These are phyloP conservation scores for Labrus mixtus DNA, from an alignment of 2,113 vertebrate genomes.

Conservation along the genomic window DNA sequence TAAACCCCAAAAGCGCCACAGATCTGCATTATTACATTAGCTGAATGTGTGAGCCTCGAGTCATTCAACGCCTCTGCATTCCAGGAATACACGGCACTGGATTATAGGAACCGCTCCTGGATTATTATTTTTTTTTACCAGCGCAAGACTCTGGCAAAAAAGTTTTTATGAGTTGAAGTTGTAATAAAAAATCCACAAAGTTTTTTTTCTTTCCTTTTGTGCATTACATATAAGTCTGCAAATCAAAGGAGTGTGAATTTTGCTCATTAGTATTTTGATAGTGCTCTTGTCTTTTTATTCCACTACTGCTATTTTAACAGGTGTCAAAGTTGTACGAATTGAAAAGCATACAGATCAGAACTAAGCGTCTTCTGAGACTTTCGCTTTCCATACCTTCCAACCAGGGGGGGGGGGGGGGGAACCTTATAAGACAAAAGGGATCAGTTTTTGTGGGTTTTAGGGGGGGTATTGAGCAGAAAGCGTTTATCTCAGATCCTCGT, in stretches of 20 bases:
- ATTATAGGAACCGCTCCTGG: conserved; percentile 1
- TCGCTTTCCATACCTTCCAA: conserved; percentile 38
- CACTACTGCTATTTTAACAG: conserved; percentile 19
- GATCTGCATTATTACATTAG: conserved; percentile 45
- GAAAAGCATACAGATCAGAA: conserved; percentile 25
- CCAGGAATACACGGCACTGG: conserved; percentile 31
- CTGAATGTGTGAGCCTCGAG: conserved; percentile 10
- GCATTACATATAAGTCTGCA: not conserved
- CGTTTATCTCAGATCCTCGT: conserved; percentile 46
- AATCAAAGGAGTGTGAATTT: not conserved
- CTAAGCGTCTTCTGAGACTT: conserved; percentile 10
- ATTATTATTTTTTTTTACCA: conserved; percentile 38
- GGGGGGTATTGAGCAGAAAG: conserved; percentile 37
- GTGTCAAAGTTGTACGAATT: conserved; percentile 9
- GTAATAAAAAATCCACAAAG: not conserved
- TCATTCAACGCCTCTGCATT: conserved; percentile 33
- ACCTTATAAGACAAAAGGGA: conserved; percentile 32
- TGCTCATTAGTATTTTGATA: conserved; percentile 12
- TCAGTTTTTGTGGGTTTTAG: conserved; percentile 26
- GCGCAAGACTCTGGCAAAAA: not conserved
- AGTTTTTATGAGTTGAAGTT: conserved; percentile 9
- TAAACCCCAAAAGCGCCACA: conserved; percentile 17
- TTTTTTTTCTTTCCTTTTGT: not conserved
- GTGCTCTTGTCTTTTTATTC: conserved; percentile 3
- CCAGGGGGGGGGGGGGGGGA: too few species aligned